These are phyloP conservation scores for Lontra canadensis DNA, from an alignment of 2,113 vertebrate genomes.

Conservation along the genomic window DNA sequence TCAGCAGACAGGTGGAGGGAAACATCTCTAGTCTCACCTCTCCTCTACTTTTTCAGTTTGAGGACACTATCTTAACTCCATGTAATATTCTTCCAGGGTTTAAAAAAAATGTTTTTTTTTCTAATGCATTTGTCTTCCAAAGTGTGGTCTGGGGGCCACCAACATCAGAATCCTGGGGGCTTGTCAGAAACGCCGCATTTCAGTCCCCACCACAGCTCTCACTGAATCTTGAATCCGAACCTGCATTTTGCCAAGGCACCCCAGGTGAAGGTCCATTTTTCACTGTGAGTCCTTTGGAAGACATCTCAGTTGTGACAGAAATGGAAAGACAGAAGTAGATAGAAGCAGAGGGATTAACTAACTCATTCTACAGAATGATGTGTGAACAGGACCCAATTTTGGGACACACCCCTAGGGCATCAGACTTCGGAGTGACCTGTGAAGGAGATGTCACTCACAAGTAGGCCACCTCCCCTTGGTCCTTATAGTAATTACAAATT, in stretches of 20 bases:
- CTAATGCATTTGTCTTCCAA: not conserved
- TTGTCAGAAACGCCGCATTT: not conserved
- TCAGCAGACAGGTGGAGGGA: not conserved
- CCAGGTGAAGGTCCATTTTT: not conserved
- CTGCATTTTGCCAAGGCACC: not conserved
- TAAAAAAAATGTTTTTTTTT: not conserved
- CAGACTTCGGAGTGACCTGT: conserved; percentile 62
- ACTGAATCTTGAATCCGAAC: not conserved
- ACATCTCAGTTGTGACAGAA: not conserved
- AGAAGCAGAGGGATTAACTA: not conserved
- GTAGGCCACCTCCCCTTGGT: conserved; percentile 70
- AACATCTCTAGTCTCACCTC: not conserved
- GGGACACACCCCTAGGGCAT: conserved; percentile 53
- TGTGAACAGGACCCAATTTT: conserved; percentile 41
- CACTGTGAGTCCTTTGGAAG: not conserved
- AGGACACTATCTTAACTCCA: not conserved
- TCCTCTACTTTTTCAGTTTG: not conserved
- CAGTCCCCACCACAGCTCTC: not conserved
- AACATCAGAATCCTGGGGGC: too few species aligned
- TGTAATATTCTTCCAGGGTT: not conserved
- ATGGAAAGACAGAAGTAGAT: not conserved
- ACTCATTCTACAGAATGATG: not conserved
- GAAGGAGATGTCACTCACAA: conserved; percentile 58
- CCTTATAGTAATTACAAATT: conserved; percentile 67
- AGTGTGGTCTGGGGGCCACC: not conserved